phyloP scores from a whole-genome alignment of 92 coral and sea anemone species.

The Siderastrea radians region DNA sequence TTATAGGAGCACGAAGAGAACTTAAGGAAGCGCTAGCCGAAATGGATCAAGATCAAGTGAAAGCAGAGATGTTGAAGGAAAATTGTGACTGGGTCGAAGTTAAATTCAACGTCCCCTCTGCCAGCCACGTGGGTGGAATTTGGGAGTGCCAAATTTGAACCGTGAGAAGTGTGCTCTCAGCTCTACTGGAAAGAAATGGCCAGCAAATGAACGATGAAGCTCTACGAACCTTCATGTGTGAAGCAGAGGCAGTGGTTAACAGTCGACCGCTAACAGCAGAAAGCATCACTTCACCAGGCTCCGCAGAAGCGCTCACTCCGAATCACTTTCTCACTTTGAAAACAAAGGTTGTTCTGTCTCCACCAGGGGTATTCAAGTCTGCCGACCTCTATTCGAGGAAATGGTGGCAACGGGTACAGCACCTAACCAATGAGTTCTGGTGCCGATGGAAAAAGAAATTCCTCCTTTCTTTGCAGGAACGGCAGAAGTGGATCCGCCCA shows the following conservation, averaged over 20 bases:
- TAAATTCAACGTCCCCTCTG: constrained; percentile 41
- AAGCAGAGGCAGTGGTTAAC: constrained; percentile 49
- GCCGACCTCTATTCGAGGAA: constrained; percentile 47
- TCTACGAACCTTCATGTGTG: constrained; percentile 32
- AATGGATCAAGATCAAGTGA: constrained; percentile 38
- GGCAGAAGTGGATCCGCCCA: too few species aligned
- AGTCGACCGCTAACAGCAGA: constrained; percentile 41
- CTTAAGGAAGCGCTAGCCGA: constrained; percentile 27
- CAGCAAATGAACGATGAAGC: constrained; percentile 45
- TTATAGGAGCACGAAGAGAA: constrained; percentile 45
- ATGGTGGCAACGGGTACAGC: too few species aligned
- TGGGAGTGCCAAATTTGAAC: constrained; percentile 54
- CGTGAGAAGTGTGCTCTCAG: too few species aligned
- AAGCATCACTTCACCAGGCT: constrained; percentile 37
- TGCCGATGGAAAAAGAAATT: too few species aligned
- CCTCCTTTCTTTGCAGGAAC: too few species aligned
- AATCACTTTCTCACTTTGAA: constrained; percentile 51
- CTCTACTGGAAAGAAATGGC: constrained; percentile 27
- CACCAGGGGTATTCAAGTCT: constrained; percentile 43
- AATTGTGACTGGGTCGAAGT: constrained; percentile 47
- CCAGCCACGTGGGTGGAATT: constrained; percentile 54
- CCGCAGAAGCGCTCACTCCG: constrained; percentile 35
- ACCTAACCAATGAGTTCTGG: too few species aligned
- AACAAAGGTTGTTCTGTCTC: constrained; percentile 37
- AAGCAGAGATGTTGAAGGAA: constrained; percentile 24